These are phyloP conservation scores for Chironomus riparius DNA, from an alignment of 2,888 invertebrate species.

Conservation along the genomic window DNA sequence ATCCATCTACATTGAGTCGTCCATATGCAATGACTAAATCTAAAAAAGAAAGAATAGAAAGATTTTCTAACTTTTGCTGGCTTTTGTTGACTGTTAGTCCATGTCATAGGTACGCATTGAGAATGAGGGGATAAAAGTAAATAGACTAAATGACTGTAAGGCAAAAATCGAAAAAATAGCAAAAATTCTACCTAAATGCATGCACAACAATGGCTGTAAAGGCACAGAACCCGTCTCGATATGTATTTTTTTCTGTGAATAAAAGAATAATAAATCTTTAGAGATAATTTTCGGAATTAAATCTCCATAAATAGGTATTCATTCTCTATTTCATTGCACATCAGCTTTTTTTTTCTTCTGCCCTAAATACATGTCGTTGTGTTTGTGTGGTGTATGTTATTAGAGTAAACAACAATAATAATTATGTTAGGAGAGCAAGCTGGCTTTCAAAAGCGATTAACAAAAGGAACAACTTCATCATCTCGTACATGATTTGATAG, in stretches of 20 bases:
- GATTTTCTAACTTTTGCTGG: not conserved
- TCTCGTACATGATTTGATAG: not conserved
- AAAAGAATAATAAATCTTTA: not conserved
- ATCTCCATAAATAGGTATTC: not conserved
- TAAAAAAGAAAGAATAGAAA: too few species aligned
- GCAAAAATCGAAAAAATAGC: not conserved
- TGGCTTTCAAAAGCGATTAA: not conserved
- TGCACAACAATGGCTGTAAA: not conserved
- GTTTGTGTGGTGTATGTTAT: not conserved
- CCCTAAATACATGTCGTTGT: not conserved
- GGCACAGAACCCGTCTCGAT: too few species aligned
- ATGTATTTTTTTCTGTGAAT: not conserved
- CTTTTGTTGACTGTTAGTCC: not conserved
- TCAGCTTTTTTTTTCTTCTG: not conserved
- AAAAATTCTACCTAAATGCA: not conserved
- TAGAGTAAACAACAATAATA: not conserved
- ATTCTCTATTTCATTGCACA: not conserved
- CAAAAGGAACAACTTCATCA: slow-evolving; percentile 5
- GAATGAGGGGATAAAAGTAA: not conserved
- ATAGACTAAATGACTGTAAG: not conserved
- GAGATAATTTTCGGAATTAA: slow-evolving; percentile 5
- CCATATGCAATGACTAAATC: too few species aligned
- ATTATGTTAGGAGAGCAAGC: not conserved
- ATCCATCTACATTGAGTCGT: too few species aligned
- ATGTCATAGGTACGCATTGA: not conserved